A percentile compares a stretch with the other conserved stretches of the same genome.
Conservation (phyloP, 2,797 vertebrate species). For the Valencia hispanica region DNA sequence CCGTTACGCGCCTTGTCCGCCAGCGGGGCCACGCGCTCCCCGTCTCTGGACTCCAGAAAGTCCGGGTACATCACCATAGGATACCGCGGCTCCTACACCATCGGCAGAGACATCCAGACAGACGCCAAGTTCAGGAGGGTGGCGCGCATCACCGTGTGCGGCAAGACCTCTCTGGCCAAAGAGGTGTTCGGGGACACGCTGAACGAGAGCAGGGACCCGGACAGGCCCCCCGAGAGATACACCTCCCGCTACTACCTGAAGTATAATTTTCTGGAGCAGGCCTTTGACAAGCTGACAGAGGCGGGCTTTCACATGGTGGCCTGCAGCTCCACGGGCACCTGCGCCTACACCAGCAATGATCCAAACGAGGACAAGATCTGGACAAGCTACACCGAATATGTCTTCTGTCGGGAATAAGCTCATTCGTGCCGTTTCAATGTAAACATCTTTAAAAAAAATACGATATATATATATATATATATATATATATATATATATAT, state of each 20-base stretch:
- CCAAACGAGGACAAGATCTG: slow-evolving; percentile 95
- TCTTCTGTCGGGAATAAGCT: slow-evolving; percentile 91
- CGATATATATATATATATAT: slow-evolving; percentile 38
- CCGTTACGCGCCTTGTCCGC: slow-evolving; percentile 65
- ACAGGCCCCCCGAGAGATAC: slow-evolving; percentile 91
- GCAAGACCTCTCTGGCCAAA: slow-evolving; percentile 92
- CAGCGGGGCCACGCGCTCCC: slow-evolving; percentile 68
- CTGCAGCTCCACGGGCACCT: slow-evolving; percentile 93
- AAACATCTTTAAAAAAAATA: slow-evolving; percentile 38
- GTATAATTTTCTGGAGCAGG: slow-evolving; percentile 94
- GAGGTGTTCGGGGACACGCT: slow-evolving; percentile 95
- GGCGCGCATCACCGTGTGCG: slow-evolving; percentile 92
- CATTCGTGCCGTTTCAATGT: slow-evolving; percentile 25
- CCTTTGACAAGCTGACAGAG: slow-evolving; percentile 92
- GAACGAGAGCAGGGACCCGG: slow-evolving; percentile 93
- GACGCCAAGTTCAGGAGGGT: slow-evolving; percentile 93
- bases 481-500: slow-evolving; percentile 37
- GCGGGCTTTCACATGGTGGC: slow-evolving; percentile 94
- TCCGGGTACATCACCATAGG: slow-evolving; percentile 93
- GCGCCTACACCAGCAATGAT: slow-evolving; percentile 89
- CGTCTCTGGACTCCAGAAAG: slow-evolving; percentile 79
- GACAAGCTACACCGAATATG: slow-evolving; percentile 97
- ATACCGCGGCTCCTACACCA: slow-evolving; percentile 91
- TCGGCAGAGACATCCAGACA: slow-evolving; percentile 91
- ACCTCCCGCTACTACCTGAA: slow-evolving; percentile 94